Evolutionary conservation across 2,888 invertebrate species (phyloP).

Genomic region (Drosophila macrothrix): DNA sequence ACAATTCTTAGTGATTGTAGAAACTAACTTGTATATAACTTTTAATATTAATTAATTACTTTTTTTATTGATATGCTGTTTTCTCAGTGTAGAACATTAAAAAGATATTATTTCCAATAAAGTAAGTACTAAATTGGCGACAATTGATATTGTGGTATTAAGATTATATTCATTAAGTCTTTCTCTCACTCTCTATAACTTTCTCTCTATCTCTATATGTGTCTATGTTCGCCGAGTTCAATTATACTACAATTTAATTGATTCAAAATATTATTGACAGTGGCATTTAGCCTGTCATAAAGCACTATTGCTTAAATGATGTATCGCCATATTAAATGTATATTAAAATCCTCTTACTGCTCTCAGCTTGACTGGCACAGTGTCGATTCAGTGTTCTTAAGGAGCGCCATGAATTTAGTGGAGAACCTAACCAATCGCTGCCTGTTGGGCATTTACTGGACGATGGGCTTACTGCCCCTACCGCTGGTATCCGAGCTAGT

Average conservation of each 20-base stretch:
- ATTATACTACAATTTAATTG: background rate
- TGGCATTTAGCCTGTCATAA: conserved; percentile 36
- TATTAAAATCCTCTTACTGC: background rate
- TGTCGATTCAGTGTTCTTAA: conserved; percentile 6
- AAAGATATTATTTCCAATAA: background rate
- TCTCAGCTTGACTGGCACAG: conserved; percentile 8
- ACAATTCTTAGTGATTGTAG: background rate
- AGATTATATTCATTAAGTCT: background rate
- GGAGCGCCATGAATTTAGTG: conserved; percentile 50
- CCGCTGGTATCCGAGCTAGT: conserved; percentile 20
- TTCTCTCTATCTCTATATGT: background rate
- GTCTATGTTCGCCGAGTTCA: background rate
- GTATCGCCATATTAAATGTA: conserved; percentile 17
- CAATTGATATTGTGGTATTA: background rate
- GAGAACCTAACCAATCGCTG: conserved; percentile 40
- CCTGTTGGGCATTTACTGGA: conserved; percentile 34
- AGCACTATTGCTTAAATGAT: conserved; percentile 25
- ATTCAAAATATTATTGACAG: conserved; percentile 4
- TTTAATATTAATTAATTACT: background rate
- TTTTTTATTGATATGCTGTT: background rate
- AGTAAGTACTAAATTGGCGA: background rate
- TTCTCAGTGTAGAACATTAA: background rate
- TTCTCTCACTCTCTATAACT: background rate
- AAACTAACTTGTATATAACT: background rate
- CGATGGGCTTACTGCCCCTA: conserved; percentile 50